Conservation (phyloP, 2,113 vertebrate species). For the Grus americana region DNA sequence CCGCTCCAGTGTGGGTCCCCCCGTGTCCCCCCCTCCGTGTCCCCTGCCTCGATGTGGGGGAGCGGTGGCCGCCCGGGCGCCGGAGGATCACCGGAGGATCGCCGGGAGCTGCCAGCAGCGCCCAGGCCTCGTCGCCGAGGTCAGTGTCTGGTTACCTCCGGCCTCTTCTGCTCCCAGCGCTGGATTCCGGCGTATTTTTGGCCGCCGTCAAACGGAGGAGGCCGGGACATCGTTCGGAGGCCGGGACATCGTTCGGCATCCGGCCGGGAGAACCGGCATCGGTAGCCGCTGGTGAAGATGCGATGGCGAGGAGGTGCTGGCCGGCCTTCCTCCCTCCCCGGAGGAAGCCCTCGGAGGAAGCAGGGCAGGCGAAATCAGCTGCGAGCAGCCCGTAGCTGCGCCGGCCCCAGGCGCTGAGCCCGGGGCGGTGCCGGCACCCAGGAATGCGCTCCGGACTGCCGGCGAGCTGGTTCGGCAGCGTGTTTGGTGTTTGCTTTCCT, state of each 20-base stretch:
- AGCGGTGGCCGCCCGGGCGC: not conserved
- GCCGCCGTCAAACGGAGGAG: not conserved
- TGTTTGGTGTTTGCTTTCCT: not conserved
- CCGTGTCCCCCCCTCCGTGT: too few species aligned
- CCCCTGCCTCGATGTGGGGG: too few species aligned
- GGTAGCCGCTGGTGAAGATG: not conserved
- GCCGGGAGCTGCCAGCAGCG: not conserved
- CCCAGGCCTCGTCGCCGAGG: not conserved
- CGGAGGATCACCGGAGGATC: too few species aligned
- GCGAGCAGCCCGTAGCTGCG: rapidly evolving
- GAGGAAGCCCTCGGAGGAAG: not conserved
- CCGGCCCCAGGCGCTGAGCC: not conserved
- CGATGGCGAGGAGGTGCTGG: too few species aligned
- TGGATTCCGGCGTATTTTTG: not conserved
- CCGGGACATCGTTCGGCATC: not conserved
- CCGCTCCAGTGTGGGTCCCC: too few species aligned
- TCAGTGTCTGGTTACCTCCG: not conserved
- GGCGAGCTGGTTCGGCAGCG: conserved; percentile 44
- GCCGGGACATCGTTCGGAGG: not conserved
- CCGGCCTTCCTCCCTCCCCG: rapidly evolving
- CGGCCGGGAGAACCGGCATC: not conserved
- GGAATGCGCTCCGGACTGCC: not conserved
- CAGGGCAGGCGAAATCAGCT: not conserved
- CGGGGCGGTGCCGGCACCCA: not conserved
- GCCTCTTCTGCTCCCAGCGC: not conserved